These are phyloP conservation scores for Acanthaster planci DNA, from an alignment of 35 echinoderm and acorn worm species.

Conservation along the genomic window DNA sequence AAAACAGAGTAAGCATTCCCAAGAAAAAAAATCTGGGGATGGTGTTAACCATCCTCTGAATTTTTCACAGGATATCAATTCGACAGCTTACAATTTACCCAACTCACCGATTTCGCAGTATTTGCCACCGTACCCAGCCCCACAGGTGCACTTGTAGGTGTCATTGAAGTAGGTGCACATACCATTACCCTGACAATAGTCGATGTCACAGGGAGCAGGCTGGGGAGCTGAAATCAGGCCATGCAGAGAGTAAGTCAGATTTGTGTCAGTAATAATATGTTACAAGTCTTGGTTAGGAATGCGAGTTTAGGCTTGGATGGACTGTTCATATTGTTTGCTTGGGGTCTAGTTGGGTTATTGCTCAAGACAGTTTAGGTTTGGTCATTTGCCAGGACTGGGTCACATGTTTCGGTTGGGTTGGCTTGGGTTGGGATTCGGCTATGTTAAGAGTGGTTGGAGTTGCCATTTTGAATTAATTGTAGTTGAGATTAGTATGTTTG, in stretches of 20 bases:
- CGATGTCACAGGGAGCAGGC: slow-evolving; percentile 22
- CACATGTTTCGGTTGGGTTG: too few relatives aligned
- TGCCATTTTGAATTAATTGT: too few relatives aligned
- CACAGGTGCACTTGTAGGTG: slow-evolving; percentile 47
- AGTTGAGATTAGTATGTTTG: too few relatives aligned
- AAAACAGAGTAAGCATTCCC: too few relatives aligned
- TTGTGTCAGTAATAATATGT: background rate
- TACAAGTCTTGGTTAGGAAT: background rate
- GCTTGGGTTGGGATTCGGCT: too few relatives aligned
- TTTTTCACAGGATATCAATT: background rate
- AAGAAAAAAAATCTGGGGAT: background rate
- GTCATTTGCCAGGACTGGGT: too few relatives aligned
- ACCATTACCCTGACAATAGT: slow-evolving; percentile 42
- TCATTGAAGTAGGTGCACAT: slow-evolving; percentile 49
- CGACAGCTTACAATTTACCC: background rate
- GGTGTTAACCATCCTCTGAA: background rate
- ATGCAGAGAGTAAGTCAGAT: too few relatives aligned
- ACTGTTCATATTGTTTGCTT: too few relatives aligned
- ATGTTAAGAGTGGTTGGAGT: too few relatives aligned
- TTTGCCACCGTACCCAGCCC: slow-evolving; percentile 43
- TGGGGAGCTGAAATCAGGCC: slow-evolving; percentile 31
- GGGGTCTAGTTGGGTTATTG: too few relatives aligned
- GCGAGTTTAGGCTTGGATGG: too few relatives aligned
- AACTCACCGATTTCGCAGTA: slow-evolving; percentile 73
- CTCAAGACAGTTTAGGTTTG: too few relatives aligned